Evolutionary conservation across 2,797 vertebrate genomes (phyloP), one percentile per base, ranked within the genome.

Genomic region (Hydrocynus forskahlii): DNA sequence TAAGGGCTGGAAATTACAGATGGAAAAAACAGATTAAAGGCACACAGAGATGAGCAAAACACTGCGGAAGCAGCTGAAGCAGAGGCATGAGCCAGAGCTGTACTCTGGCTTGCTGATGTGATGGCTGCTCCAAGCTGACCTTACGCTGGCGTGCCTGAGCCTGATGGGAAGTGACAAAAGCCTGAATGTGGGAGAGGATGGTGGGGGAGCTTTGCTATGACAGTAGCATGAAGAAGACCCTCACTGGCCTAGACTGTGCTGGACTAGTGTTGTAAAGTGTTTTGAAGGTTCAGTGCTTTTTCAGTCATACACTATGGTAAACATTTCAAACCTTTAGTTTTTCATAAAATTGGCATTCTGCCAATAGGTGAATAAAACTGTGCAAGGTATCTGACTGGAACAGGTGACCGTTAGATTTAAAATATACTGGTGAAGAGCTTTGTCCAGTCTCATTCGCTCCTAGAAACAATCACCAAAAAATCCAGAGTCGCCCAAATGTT

Each of bases 171-270:
- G 50, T 77, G 79, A 80, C 79, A 83, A 84, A 85, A 92, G 91
- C 91, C 86, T 91, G 90, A 92, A 92, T 92, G 86, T 91, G 92
- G 88, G 91, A 91, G 90, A 85, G 88, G 52, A 74, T 23, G 23
- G 54, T 70, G 63, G 89, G 89, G 83, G 89, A 90, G 91, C 86
- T 90, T 89, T 69, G 89, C 88, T 93, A 88, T 94, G 93, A 94
- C 93, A 90, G 89, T 91, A 91, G 73, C 91, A 78, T 35, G 70
- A 91, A 90, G 90, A 92, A 92, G 90, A 40, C 74, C 77, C 77
- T 68, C 67, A 38, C 60, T 80, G 45, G 70, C 57, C 72, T 57
- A 76, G 57, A 77, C 23, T 23, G 57, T 59, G 67, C 73, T 55
- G 48, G 21, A 67, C 17, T 67, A 67, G 38, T 21, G 19, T 12